Evolutionary conservation across 1,140 invertebrate species (phyloP), one percentile per base, ranked within the genome.

Genomic region (Ceratina calcarata): DNA sequence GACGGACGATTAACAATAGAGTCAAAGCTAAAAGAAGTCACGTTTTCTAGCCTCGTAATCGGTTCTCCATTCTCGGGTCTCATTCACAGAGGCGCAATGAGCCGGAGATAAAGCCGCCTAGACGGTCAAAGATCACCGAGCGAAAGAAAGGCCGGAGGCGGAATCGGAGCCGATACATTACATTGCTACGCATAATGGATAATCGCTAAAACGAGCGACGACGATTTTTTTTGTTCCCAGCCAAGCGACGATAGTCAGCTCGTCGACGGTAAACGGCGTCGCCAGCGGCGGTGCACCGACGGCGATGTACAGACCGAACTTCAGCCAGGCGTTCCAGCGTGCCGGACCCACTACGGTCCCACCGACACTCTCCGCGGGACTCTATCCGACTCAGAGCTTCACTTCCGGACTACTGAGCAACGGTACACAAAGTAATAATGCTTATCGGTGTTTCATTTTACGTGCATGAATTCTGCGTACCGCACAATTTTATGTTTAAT

Each of bases 271-370:
- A 78, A 94, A 94, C 88, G 94, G 90, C 80, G 94, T 91, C 84
- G 93, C 80, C 82, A 93, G 90, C 88, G 91, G 90, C 69, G 92
- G 95, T 45, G 94, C 95, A 49, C 94, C 94, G 15, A 94, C 94
- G 37, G 95, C 95, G 27, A 94, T 96, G 91, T 96, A 95, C 91
- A 93, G 95, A 91, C 95, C 95, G 49, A 95, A 95, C 85, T 96
- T 96, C 90, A 95, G 95, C 27, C 95, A 95, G 84, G 95, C 95
- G 57, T 96, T 96, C 83, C 95, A 95, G 62, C 92, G 92, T 45
- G 90, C 92, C 32, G 92, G 91, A 3, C 92, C 92, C 37, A 92
- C 92, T 77, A 91, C 91, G 76, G 91, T 93, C 82, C 92, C 92
- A 57, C 92, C 92, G 61, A 93, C 91, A 37, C 81, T 93, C 49